Evolutionary conservation across 2,888 invertebrate genomes (phyloP), one percentile per base, ranked within the genome.

Genomic region (Molanna angustata): DNA sequence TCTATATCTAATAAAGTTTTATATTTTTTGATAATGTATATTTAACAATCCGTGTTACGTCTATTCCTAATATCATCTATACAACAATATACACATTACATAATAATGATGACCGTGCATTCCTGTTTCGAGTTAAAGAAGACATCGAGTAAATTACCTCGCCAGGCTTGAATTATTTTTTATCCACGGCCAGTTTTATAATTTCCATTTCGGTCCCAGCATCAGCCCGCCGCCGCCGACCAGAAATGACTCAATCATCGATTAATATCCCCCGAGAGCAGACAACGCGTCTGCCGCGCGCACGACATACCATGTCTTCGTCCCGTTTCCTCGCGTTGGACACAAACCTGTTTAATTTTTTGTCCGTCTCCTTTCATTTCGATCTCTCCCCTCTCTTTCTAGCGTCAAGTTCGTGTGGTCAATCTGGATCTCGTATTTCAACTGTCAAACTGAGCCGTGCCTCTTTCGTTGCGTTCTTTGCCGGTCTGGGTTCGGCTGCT

Each of bases 241-340:
- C 42, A 33, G 16, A 21, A 49, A 49, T 49, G 49, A 49, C 49
- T 49, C 49, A 49, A 49, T 49, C 49, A 49, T 32, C 49, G 33
- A 49, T 49, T 40, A 49, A 49, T 49, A 39, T 49, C 27, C 11
- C 6, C 17, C 4, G 6, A 17, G 27, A 9, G 13, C 43, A 4
- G 32, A 27, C 27, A 44, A 31, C 19, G 16, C 27, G 21, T 13
- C 6, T n/a, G 4, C 14, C 31, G 32, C 33, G 16, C 4, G 27
- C 27, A 11, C 11, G 27, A 11, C 6, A 27, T 27, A 27, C 27
- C 27, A 7, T 27, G 27, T 27, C 27, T 27, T 40, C n/a, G 27
- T 17, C 47, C 21, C 16, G 22, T 37, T 13, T 31, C 27, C 40
- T 22, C 48, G 6, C 20, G 6, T 7, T 27, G n/a, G n/a, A n/a